Percentiles rank a stretch among this genome's conserved stretches.
Conservation (phyloP, 2,797 vertebrate species). For the Chiroxiphia lanceolata region DNA sequence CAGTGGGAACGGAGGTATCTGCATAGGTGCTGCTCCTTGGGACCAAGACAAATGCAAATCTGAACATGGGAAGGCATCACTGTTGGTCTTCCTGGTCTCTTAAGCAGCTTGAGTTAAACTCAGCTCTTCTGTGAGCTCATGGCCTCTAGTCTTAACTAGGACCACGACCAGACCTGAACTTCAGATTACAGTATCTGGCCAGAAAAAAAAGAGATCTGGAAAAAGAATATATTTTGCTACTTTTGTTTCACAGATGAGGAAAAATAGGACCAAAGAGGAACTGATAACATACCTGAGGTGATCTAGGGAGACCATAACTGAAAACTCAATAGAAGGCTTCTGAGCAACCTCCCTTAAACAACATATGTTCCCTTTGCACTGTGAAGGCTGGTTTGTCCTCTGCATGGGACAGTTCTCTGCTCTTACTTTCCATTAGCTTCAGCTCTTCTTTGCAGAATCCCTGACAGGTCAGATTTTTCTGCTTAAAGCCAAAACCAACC, state of each 20-base stretch:
- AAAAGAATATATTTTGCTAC: neutral
- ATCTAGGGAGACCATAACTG: fast-evolving
- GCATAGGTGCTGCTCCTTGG: neutral
- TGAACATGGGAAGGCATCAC: neutral
- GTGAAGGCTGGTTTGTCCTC: neutral
- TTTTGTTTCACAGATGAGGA: neutral
- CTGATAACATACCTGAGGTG: neutral
- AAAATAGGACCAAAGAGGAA: neutral
- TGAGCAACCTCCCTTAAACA: neutral
- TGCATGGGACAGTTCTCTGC: neutral
- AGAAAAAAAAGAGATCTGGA: neutral
- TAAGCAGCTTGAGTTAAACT: neutral
- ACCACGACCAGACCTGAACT: neutral
- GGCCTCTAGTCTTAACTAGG: neutral
- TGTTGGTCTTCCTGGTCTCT: neutral
- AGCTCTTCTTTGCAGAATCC: neutral
- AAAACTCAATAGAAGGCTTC: neutral
- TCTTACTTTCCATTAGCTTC: neutral
- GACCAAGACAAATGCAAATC: neutral
- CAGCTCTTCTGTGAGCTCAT: neutral
- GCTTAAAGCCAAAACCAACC: neutral
- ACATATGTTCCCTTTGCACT: neutral
- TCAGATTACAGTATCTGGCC: neutral
- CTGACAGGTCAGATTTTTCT: neutral
- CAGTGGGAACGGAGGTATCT: neutral